A percentile compares a stretch with the other conserved stretches of the same genome.
Evolutionary conservation across 1,140 invertebrate species (phyloP).

Genomic region (Drosophila lacertosa): DNA sequence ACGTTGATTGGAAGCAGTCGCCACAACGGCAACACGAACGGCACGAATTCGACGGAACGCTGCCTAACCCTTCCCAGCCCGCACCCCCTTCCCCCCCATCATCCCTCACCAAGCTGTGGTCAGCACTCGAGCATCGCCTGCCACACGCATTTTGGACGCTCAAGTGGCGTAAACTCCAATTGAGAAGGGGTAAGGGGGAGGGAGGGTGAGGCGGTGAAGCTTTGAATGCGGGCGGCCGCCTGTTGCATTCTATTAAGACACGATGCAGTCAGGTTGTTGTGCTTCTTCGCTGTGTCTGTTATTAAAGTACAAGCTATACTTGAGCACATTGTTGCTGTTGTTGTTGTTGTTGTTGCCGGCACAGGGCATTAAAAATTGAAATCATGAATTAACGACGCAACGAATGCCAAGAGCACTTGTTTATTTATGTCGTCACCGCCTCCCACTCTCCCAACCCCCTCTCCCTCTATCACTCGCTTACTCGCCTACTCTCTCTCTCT

Average conservation of each 20-base stretch:
- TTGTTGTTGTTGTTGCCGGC: slow-evolving; percentile 62
- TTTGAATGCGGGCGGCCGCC: slow-evolving; percentile 68
- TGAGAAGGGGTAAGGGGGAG: background rate
- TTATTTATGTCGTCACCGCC: slow-evolving; percentile 67
- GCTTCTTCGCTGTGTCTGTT: slow-evolving; percentile 50
- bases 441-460: background rate
- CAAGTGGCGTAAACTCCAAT: slow-evolving; percentile 56
- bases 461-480: too few species aligned
- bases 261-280: slow-evolving; percentile 57
- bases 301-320: slow-evolving; percentile 73
- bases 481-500: background rate
- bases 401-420: slow-evolving; percentile 81
- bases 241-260: slow-evolving; percentile 66
- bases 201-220: background rate
- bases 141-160: slow-evolving; percentile 69
- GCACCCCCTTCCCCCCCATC: background rate
- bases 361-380: slow-evolving; percentile 80
- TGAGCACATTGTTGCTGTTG: slow-evolving; percentile 54
- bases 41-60: slow-evolving; percentile 31
- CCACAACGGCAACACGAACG: slow-evolving; percentile 45
- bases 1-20: slow-evolving; percentile 61
- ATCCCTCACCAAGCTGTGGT: slow-evolving; percentile 1
- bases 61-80: too few species aligned
- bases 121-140: slow-evolving; percentile 42
- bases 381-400: slow-evolving; percentile 80